Evolutionary conservation across 2,888 invertebrate genomes (phyloP), one percentile per base, ranked within the genome.

Genomic region (Drosophila aldrichi): DNA sequence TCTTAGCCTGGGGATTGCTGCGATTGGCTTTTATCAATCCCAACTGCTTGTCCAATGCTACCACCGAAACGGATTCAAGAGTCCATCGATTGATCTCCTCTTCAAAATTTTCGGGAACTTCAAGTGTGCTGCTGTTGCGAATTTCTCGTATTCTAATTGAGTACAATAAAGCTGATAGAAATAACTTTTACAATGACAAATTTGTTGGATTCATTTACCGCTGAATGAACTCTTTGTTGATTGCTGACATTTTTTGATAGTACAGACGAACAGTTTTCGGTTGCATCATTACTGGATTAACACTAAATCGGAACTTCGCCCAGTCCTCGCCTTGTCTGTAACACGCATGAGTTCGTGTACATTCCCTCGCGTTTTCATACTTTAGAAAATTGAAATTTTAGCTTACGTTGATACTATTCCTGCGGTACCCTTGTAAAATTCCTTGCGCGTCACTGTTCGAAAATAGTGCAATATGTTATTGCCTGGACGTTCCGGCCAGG

Each of bases 221-320:
- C 16, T 86, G 59, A 16, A 90, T 67, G 55, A 91, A 90, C 40
- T 91, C 89, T 29, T 71, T 89, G 41, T 94, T 93, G 25, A 94
- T 94, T 61, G 93, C 92, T 49, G 94, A 93, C 66, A 94, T 92
- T 10, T 91, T 92, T 22, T 93, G 91, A 12, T 93, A 90, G 60
- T 94, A 94, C 1, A 94, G 81, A 82, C 94, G 94, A 0, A 94
- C 92, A 44, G 94, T 88, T 84, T 94, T 94, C 0, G 95, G 95
- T 77, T 95, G 94, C 91, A 96, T 92, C 92, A 96, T 92, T 34
- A 95, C 93, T 68, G 95, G 95, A 89, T 95, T 95, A 0, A 95
- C 95, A 74, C 94, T 94, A 2, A 94, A 94, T 20, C 96, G 93
- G 63, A 95, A 94, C 60, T 94, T 93, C 36, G 95, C 94, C 96